Evolutionary conservation across 2,797 vertebrate species (phyloP), one percentile per base, ranked within the genome.

Genomic region (Sebastes oblongus): DNA sequence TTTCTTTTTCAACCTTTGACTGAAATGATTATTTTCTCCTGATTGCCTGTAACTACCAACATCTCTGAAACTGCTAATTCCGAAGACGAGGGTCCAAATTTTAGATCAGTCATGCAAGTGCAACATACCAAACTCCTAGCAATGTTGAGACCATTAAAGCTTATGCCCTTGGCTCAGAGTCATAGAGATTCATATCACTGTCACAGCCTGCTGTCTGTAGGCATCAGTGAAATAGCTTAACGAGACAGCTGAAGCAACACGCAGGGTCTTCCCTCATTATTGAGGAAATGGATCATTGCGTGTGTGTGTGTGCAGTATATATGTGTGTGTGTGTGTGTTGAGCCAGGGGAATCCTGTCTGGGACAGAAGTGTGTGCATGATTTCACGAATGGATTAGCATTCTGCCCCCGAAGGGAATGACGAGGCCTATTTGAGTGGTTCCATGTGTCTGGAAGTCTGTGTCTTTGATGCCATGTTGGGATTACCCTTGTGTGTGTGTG

Each of bases 211-310:
- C 72, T 84, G 86, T 80, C 69, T 79, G 66, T 16, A 70, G 32
- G n/a, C 78, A 80, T 79, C 73, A 77, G 59, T 24, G 55, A 64
- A 74, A 46, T 9, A 70, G 64, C 76, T 79, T 10, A 75, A 72
- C 34, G 3, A 29, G 65, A 83, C 87, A 91, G 86, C 89, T 89
- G 89, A 61, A 60, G 58, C 62, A 70, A 84, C 83, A 84, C 30
- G 8, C 39, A 13, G 42, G 78, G 75, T 82, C 55, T 86, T 69
- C 70, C 76, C 85, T 84, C 62, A 75, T 77, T 69, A 68, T 39
- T 27, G n/a, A 66, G 65, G 64, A 81, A 82, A 50, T 69, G 46
- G 30, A 54, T 20, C 46, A 59, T 34, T 75, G 50, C 50, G 50
- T 30, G 27, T 30, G 66, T 36, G 71, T 27, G 25, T 80, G 12